Percentiles rank a stretch among this genome's conserved stretches.
Evolutionary conservation across 2,797 vertebrate genomes (phyloP).

Genomic region (Loris lydekkerianus): DNA sequence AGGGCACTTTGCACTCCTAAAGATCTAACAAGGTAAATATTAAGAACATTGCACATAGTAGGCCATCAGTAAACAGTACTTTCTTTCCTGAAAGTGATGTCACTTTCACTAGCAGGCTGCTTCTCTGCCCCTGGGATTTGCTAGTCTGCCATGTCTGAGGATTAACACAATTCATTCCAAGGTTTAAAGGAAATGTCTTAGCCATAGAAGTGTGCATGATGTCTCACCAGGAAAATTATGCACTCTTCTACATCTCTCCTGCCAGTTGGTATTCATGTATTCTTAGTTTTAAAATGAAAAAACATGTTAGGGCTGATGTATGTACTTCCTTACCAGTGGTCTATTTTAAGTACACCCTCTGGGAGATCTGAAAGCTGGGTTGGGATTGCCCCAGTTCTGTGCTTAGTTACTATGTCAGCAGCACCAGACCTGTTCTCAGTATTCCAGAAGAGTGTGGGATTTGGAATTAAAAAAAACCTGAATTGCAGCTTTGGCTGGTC

Average conservation of each 20-base stretch:
- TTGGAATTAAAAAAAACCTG: background rate
- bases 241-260: background rate
- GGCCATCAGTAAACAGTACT: background rate
- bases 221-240: background rate
- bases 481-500: background rate
- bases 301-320: background rate
- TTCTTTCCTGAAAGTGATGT: background rate
- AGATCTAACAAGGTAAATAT: background rate
- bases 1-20: too few relatives aligned
- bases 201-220: background rate
- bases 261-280: background rate
- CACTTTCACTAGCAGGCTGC: background rate
- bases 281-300: conserved; percentile 20
- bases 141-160: background rate
- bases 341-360: conserved; percentile 60
- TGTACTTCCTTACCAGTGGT: background rate
- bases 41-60: background rate
- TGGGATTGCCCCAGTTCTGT: background rate
- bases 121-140: background rate
- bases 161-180: conserved; percentile 9
- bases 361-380: background rate
- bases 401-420: background rate
- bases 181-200: conserved; percentile 35
- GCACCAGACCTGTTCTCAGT: background rate
- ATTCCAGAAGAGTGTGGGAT: background rate